Conservation (phyloP, 2,888 invertebrate species). For the Pterostichus madidus region DNA sequence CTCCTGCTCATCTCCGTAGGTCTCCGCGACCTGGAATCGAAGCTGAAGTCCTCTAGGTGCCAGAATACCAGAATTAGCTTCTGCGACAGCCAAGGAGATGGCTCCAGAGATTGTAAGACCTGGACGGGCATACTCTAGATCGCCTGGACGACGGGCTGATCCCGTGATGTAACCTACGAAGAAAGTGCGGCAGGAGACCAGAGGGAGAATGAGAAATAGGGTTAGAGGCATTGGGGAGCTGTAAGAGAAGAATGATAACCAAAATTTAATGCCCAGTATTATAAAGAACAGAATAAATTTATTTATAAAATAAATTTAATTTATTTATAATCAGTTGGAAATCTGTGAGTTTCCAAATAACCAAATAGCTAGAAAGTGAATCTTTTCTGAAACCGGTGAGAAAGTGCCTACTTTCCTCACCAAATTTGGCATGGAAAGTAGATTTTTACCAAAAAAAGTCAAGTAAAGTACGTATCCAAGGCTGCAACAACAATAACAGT, state of each 20-base stretch:
- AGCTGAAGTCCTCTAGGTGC: slow-evolving; percentile 85
- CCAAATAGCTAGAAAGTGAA: no score
- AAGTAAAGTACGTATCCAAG: no score
- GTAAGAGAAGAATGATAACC: not conserved
- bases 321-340: no score
- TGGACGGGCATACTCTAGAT: slow-evolving; percentile 89
- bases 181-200: slow-evolving; percentile 76
- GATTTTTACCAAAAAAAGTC: no score
- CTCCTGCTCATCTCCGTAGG: slow-evolving; percentile 92
- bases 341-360: no score
- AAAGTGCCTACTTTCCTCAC: no score
- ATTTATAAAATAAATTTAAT: no score
- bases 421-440: no score
- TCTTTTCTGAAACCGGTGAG: no score
- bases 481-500: no score
- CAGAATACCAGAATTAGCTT: slow-evolving; percentile 82
- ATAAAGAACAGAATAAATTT: no score
- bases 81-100: slow-evolving; percentile 91
- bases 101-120: slow-evolving; percentile 88
- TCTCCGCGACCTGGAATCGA: slow-evolving; percentile 91
- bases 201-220: slow-evolving; percentile 4
- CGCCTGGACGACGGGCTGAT: slow-evolving; percentile 87
- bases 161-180: slow-evolving; percentile 92
- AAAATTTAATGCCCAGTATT: no score
- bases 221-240: slow-evolving; percentile 4